phyloP scores from a whole-genome alignment of 2,797 vertebrate species.

The Amblyopsis hoosieri region DNA sequence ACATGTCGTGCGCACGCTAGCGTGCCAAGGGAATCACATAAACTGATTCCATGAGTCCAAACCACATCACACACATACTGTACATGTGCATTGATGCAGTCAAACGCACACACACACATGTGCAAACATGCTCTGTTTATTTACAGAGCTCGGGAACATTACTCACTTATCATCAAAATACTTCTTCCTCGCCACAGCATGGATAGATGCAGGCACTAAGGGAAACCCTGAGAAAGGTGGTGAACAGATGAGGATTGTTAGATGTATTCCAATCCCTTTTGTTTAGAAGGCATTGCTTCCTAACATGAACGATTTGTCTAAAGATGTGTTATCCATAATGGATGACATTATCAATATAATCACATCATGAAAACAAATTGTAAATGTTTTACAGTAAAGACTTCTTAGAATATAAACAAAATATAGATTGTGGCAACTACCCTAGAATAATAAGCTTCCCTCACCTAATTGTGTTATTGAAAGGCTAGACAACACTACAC shows the following conservation, averaged over 20 bases:
- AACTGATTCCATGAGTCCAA: conserved; percentile 9
- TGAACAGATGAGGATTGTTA: conserved; percentile 50
- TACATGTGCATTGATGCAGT: not conserved
- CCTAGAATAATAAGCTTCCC: conserved; percentile 4
- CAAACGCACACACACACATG: conserved; percentile 20
- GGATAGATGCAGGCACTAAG: conserved; percentile 90
- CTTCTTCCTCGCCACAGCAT: conserved; percentile 90
- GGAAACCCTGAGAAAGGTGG: conserved; percentile 86
- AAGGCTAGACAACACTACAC: conserved; percentile 10
- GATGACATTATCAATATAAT: not conserved
- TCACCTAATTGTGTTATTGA: not conserved
- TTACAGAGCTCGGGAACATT: conserved; percentile 51
- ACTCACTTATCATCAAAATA: conserved; percentile 99
- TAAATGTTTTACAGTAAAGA: not conserved
- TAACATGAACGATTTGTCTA: not conserved
- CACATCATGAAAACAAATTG: no score
- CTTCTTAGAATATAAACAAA: not conserved
- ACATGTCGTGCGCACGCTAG: not conserved
- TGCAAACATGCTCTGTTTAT: conserved; percentile 56
- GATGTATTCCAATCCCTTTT: conserved; percentile 30
- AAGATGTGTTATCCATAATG: no score
- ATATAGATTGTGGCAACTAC: not conserved
- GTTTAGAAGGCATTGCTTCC: not conserved
- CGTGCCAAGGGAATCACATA: conserved; percentile 6
- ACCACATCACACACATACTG: not conserved